Evolutionary conservation across 2,797 vertebrate species (phyloP), one percentile per base, ranked within the genome.

Genomic region (Xenops minutus): DNA sequence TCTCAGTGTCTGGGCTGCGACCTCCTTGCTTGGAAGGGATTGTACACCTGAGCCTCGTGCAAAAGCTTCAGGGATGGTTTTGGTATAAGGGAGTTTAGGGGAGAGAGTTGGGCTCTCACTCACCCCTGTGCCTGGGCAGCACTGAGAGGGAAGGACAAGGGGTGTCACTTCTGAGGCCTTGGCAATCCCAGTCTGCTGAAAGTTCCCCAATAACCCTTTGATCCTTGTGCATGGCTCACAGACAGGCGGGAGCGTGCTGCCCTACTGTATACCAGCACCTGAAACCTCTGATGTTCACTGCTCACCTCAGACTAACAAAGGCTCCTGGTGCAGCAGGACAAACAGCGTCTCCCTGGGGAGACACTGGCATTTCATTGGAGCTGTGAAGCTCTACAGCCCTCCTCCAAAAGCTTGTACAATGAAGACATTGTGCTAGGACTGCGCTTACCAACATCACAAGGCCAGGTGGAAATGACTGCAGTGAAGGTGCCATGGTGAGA

Each of bases 101-200:
- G 30, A 71, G 24, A 46, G 9, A 18, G 8, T 1, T 26, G 66
- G 78, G 16, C 13, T 69, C 22, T 58, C 54, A 26, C 19, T n/a
- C 1, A 0, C 1, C 20, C 32, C 26, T 21, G 7, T 15, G 15
- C 29, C 16, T 2, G 0, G 21, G n/a, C 37, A 85, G 26, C 32
- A 32, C 23, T 0, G 0, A 41, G 12, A 4, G 12, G 5, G 26
- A 19, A 1, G 5, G 32, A 34, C 1, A 2, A 80, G 11, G 4
- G 14, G 2, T 37, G 36, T 7, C 7, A 3, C 12, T 62, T 11
- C 10, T 12, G 9, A 18, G 44, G 10, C 27, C 30, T 75, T 37
- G 75, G 51, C 2, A 10, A 72, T 7, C 43, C 71, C 19, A 16
- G 32, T 14, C 6, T 10, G 1, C 36, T 34, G 67, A 21, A 58